Conservation (phyloP, 2,113 vertebrate species). For the Malurus alboscapulatus region DNA sequence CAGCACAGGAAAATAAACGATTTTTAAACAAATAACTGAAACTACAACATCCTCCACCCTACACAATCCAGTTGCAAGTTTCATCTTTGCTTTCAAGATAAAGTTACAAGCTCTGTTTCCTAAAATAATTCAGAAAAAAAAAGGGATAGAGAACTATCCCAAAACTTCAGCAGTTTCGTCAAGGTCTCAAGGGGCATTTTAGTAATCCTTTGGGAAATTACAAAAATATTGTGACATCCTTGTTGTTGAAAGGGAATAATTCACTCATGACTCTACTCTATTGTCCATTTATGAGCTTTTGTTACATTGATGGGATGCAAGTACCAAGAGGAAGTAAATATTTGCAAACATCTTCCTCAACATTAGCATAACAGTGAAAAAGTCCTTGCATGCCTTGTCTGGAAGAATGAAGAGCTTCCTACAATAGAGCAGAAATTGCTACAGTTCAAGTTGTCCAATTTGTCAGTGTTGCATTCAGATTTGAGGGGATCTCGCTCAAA, state of each 20-base stretch:
- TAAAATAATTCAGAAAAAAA: not conserved
- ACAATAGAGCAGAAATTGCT: not conserved
- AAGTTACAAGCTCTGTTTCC: not conserved
- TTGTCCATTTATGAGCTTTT: not conserved
- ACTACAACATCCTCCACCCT: not conserved
- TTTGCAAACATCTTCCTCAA: not conserved
- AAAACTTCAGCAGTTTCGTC: not conserved
- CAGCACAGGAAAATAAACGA: not conserved
- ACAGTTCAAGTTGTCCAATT: not conserved
- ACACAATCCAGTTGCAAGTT: not conserved
- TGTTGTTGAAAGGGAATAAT: not conserved
- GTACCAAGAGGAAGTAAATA: not conserved
- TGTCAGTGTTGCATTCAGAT: not conserved
- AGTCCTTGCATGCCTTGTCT: not conserved
- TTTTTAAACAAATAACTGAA: slow-evolving; percentile 2
- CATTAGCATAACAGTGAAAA: not conserved
- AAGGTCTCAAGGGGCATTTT: not conserved
- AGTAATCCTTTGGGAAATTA: not conserved
- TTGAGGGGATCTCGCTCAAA: not conserved
- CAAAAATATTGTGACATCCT: not conserved
- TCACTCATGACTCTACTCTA: not conserved
- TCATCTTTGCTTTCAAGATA: not conserved
- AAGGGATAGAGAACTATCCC: not conserved
- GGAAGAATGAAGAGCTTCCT: slow-evolving; percentile 7
- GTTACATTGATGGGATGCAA: not conserved